Evolutionary conservation across 2,888 invertebrate genomes (phyloP).

Genomic region (Microdon myrmicae): DNA sequence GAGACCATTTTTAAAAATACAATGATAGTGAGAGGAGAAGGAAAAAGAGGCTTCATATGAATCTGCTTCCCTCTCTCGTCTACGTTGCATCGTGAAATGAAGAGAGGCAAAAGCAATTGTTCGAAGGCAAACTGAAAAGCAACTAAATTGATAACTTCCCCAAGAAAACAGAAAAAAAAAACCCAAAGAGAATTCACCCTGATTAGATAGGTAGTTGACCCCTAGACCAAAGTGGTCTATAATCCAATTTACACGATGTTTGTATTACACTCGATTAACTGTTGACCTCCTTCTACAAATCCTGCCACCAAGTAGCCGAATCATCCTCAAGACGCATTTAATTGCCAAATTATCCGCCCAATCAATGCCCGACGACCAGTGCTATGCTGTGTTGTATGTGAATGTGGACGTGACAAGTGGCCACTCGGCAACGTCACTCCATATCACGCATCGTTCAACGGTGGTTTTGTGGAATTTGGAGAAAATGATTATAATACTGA

Average conservation of each 20-base stretch:
- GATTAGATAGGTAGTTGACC: conserved; percentile 36
- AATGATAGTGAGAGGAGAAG: too few relatives aligned
- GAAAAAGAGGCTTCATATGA: too few relatives aligned
- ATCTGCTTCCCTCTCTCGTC: too few relatives aligned
- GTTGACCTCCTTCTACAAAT: conserved; percentile 42
- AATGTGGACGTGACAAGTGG: conserved; percentile 29
- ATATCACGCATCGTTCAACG: too few relatives aligned
- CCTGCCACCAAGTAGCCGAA: conserved; percentile 40
- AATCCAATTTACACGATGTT: conserved; percentile 42
- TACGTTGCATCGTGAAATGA: too few relatives aligned
- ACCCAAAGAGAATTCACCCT: conserved; percentile 10
- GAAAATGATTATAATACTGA: too few relatives aligned
- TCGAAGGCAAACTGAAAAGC: background rate
- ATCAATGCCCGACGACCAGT: too few relatives aligned
- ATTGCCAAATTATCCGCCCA: conserved; percentile 44
- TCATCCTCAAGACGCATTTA: conserved; percentile 38
- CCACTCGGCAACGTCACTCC: too few relatives aligned
- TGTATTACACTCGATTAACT: conserved; percentile 44
- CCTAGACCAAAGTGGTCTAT: conserved; percentile 23
- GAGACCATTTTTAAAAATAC: conserved; percentile 31
- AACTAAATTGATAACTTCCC: conserved; percentile 45
- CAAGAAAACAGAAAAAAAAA: too few relatives aligned
- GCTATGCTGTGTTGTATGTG: too few relatives aligned
- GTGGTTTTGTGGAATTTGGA: too few relatives aligned
- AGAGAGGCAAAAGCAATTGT: conserved; percentile 17